Evolutionary conservation across 2,113 vertebrate genomes (phyloP), one percentile per base, ranked within the genome.

Genomic region (Brachionichthys hirsutus): DNA sequence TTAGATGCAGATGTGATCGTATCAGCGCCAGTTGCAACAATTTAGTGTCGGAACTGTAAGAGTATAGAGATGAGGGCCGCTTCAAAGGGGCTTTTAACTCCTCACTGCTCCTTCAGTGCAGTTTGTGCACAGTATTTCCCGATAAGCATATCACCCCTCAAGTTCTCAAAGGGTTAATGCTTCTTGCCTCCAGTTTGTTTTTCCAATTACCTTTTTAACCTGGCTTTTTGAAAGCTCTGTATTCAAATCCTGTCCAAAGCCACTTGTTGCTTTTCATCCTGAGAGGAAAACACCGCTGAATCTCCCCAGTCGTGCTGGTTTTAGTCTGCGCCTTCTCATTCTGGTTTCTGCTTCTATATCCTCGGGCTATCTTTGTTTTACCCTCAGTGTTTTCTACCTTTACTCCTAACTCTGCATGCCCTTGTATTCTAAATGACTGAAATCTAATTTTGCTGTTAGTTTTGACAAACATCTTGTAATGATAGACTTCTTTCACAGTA

Each of bases 281-380:
- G 62, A 65, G 81, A 77, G 73, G 80, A 79, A 68, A 77, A 80
- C 74, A 77, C 64, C 71, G 64, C 83, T 90, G 93, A 88, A 90
- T 83, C 88, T 71, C 79, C 76, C 78, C 74, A 74, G 69, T 83
- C 38, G 64, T 88, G 88, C 89, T 92, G 88, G 91, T 92, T 93
- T 71, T 91, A 93, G 90, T 93, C 93, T 95, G 94, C 98, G 95
- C 95, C 94, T 95, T 96, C 92, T 95, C 80, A 62, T 92, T 89
- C 93, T 94, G 91, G 91, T 92, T 91, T 94, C 82, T 90, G 88
- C 85, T 77, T 86, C 87, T 89, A 73, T 84, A 72, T 83, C 86
- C 81, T 87, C 63, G 44, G 82, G 69, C 86, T 81, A 48, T 82
- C 77, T 87, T 80, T 77, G 68, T 83, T 85, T 81, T 70, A 78